Conservation (phyloP, 2,888 invertebrate genomes). For the Scaptomyza cyrtandrae region DNA sequence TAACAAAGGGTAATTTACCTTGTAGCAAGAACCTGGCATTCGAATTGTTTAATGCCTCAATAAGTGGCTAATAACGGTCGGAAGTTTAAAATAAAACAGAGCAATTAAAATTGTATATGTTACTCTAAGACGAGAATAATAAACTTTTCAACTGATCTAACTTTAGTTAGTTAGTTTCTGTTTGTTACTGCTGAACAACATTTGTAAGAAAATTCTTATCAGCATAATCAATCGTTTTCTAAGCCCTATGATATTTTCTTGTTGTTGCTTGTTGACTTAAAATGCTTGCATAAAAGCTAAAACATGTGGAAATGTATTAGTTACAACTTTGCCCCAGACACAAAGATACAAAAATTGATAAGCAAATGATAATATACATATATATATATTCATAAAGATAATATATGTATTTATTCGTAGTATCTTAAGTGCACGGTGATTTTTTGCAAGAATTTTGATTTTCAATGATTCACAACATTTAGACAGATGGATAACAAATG, state of each 20-base stretch:
- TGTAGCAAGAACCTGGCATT: too few relatives aligned
- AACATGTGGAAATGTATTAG: slow-evolving; percentile 7
- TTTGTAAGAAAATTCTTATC: slow-evolving; percentile 32
- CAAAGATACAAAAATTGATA: background rate
- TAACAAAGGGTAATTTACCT: too few relatives aligned
- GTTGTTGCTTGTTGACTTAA: slow-evolving; percentile 12
- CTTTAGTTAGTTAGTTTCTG: background rate
- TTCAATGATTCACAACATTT: slow-evolving; percentile 50
- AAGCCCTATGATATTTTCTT: slow-evolving; percentile 31
- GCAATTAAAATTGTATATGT: too few relatives aligned
- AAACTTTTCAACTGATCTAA: background rate
- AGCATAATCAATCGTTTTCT: slow-evolving; percentile 55
- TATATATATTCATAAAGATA: background rate
- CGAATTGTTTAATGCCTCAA: too few relatives aligned
- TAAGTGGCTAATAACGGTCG: too few relatives aligned
- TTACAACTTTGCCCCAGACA: slow-evolving; percentile 9
- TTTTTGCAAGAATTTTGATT: slow-evolving; percentile 30
- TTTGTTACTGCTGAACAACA: too few relatives aligned
- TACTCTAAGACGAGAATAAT: too few relatives aligned
- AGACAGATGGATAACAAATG: slow-evolving; percentile 40
- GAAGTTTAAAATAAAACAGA: too few relatives aligned
- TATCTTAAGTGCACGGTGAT: slow-evolving; percentile 5
- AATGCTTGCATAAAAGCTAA: slow-evolving; percentile 15
- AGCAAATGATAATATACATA: slow-evolving; percentile 11
- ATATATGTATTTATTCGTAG: background rate